These are phyloP conservation scores for Metridium senile DNA, from an alignment of 92 coral and sea anemone species.

Conservation along the genomic window DNA sequence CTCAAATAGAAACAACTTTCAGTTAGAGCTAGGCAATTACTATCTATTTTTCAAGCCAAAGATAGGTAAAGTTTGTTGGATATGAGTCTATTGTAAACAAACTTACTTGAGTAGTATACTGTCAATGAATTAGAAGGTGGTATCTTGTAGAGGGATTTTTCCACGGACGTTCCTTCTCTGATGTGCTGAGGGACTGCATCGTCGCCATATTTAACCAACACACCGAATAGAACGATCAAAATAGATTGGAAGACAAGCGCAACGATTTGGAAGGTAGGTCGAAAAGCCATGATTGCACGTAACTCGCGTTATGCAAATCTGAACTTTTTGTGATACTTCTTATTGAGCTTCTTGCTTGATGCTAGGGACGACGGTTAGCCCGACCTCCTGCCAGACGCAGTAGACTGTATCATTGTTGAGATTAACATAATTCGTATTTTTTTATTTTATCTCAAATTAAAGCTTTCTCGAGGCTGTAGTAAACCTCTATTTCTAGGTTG, in stretches of 20 bases:
- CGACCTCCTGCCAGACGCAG: neutral
- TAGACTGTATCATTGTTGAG: neutral
- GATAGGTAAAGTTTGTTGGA: too few relatives aligned
- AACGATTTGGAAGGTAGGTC: slow-evolving; percentile 52
- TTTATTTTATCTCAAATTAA: too few relatives aligned
- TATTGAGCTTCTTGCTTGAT: neutral
- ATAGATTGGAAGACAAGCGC: slow-evolving; percentile 60
- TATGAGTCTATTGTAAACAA: too few relatives aligned
- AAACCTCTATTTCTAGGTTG: too few relatives aligned
- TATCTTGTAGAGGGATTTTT: neutral
- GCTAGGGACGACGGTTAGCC: neutral
- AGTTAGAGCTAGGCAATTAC: too few relatives aligned
- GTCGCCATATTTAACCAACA: slow-evolving; percentile 72
- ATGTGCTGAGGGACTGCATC: slow-evolving; percentile 67
- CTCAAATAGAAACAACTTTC: too few relatives aligned
- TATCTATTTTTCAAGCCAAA: too few relatives aligned
- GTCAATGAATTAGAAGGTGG: slow-evolving; percentile 10
- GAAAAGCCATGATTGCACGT: neutral
- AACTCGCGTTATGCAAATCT: neutral
- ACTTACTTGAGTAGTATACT: slow-evolving; percentile 33
- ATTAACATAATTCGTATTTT: too few relatives aligned
- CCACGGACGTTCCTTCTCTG: neutral
- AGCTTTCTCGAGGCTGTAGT: too few relatives aligned
- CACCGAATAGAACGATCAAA: slow-evolving; percentile 66
- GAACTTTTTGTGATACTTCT: neutral